phyloP scores from a whole-genome alignment of 1,140 invertebrate species.

The Plectrocnemia conspersa region DNA sequence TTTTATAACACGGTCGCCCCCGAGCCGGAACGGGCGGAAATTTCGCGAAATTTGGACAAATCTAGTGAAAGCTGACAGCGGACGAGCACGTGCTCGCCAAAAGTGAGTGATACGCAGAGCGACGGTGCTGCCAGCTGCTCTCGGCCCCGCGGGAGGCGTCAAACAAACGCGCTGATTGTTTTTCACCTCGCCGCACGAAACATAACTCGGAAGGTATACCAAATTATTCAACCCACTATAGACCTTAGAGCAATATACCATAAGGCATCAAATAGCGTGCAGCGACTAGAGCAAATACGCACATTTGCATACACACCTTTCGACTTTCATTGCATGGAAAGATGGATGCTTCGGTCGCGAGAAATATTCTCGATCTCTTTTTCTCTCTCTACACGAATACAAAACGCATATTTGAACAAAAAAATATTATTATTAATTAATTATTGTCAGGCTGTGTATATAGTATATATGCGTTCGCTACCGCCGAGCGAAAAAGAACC shows the following conservation, averaged over 20 bases:
- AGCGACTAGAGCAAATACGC: conserved; percentile 16
- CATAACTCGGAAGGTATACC: too few relatives aligned
- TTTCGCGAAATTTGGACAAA: not conserved
- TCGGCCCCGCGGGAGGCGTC: conserved; percentile 21
- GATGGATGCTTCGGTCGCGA: conserved; percentile 5
- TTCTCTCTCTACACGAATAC: not conserved
- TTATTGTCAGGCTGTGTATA: too few relatives aligned
- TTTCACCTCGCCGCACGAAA: conserved; percentile 29
- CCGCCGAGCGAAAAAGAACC: not conserved
- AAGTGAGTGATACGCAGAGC: not conserved
- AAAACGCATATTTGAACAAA: not conserved
- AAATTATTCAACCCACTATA: conserved; percentile 28
- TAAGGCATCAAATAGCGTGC: conserved; percentile 4
- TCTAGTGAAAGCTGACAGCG: too few relatives aligned
- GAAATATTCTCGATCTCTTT: conserved; percentile 20
- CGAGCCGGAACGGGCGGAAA: not conserved
- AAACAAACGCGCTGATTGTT: conserved; percentile 32
- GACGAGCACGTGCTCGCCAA: not conserved
- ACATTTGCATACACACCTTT: conserved; percentile 35
- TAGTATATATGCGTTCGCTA: too few relatives aligned
- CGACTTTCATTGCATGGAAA: conserved; percentile 26
- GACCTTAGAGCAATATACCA: not conserved
- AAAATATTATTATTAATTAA: too few relatives aligned
- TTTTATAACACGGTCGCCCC: conserved; percentile 10
- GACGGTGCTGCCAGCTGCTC: conserved; percentile 9